These are phyloP conservation scores for Hydropsyche betteni DNA, from an alignment of 2,888 invertebrate genomes.

Conservation along the genomic window DNA sequence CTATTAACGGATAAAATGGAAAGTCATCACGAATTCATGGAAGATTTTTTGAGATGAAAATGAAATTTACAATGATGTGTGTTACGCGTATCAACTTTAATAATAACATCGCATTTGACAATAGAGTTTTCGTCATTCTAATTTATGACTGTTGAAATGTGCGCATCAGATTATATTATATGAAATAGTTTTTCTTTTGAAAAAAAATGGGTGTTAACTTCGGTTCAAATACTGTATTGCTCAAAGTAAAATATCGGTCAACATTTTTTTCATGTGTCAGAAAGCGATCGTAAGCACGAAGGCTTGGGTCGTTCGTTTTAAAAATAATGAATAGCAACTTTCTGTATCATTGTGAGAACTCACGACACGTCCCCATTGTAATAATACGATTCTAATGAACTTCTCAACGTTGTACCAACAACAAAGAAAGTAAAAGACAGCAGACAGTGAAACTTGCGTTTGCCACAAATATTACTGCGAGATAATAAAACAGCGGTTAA, in stretches of 20 bases:
- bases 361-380: slow-evolving; percentile 25
- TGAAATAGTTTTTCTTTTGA: background rate
- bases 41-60: slow-evolving; percentile 5
- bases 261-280: background rate
- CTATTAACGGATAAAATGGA: slow-evolving; percentile 44
- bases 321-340: slow-evolving; percentile 29
- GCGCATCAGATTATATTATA: background rate
- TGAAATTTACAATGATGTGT: background rate
- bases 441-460: slow-evolving; percentile 27
- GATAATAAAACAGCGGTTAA: background rate
- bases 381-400: slow-evolving; percentile 33
- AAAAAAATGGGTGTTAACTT: background rate
- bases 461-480: slow-evolving; percentile 5
- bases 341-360: slow-evolving; percentile 32
- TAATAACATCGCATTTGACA: background rate
- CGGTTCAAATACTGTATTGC: background rate
- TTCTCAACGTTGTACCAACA: slow-evolving; percentile 16
- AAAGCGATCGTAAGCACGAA: slow-evolving; percentile 1
- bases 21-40: slow-evolving; percentile 37
- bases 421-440: slow-evolving; percentile 26
- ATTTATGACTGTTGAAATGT: background rate
- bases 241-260: background rate
- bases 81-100: slow-evolving; percentile 1
- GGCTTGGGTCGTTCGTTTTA: background rate
- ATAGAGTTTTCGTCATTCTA: background rate